Conservation (phyloP, 53 echinoderm and acorn worm genomes). For the Arbacia lixula region DNA sequence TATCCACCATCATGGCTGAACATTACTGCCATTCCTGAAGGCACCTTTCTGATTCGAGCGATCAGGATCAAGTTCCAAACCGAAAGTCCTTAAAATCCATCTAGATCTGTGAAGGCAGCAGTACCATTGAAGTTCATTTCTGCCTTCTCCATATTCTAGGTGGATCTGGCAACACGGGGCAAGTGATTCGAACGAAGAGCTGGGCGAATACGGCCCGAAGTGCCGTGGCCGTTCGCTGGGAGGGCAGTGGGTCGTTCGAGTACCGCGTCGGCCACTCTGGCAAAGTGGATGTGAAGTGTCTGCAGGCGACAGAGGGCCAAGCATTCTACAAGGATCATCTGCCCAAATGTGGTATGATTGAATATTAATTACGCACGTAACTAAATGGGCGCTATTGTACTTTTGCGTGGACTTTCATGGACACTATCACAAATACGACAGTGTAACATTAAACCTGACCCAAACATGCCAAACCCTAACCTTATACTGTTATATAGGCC, state of each 20-base stretch:
- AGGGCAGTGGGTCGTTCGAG: slow-evolving; percentile 9
- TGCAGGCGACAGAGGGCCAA: slow-evolving; percentile 71
- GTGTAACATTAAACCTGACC: too few species aligned
- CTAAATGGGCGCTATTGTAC: too few species aligned
- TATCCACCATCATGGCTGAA: too few species aligned
- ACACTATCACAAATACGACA: too few species aligned
- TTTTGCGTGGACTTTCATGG: too few species aligned
- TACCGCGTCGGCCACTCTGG: slow-evolving; percentile 59
- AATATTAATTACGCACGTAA: too few species aligned
- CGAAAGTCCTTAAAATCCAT: too few species aligned
- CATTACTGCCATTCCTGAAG: not conserved
- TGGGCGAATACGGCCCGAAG: slow-evolving; percentile 44
- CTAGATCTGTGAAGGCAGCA: too few species aligned
- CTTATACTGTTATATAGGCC: too few species aligned
- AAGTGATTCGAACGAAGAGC: not conserved
- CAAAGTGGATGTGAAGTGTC: slow-evolving; percentile 92
- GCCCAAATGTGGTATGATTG: slow-evolving; percentile 87
- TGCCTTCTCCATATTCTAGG: not conserved
- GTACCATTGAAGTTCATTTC: too few species aligned
- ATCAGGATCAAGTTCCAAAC: too few species aligned
- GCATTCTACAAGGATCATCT: slow-evolving; percentile 93
- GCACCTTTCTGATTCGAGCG: not conserved
- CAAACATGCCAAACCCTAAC: too few species aligned
- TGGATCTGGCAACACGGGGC: slow-evolving; percentile 11
- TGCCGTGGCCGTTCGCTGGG: slow-evolving; percentile 42